Percentiles rank a stretch among this genome's conserved stretches.
Evolutionary conservation across 2,797 vertebrate genomes (phyloP).

Genomic region (Falco berigora): DNA sequence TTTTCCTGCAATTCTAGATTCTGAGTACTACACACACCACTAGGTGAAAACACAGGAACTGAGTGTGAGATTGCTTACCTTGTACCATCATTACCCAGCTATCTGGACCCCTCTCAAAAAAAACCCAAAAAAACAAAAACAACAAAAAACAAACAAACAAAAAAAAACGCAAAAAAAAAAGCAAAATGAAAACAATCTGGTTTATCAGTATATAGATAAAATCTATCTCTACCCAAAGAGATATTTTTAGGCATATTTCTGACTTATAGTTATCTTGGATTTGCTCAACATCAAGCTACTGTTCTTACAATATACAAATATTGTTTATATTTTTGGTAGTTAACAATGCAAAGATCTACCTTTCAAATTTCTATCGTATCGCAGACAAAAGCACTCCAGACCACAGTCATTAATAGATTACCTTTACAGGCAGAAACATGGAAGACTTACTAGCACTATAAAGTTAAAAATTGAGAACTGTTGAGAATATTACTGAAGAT

Average conservation of each 20-base stretch:
- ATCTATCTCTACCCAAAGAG: neutral
- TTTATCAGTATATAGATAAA: neutral
- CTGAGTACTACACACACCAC: fast-evolving
- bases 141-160: neutral
- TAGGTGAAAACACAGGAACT: neutral
- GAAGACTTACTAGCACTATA: neutral
- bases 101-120: neutral
- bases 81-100: neutral
- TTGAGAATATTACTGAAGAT: neutral
- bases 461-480: neutral
- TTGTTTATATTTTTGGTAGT: neutral
- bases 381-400: neutral
- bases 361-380: neutral
- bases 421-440: neutral
- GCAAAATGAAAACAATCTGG: neutral
- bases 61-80: neutral
- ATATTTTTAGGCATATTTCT: neutral
- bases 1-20: neutral
- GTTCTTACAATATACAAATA: neutral
- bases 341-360: neutral
- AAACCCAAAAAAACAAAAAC: neutral
- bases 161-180: neutral
- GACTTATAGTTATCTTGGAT: neutral
- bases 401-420: neutral
- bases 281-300: neutral